Evolutionary conservation across 2,797 vertebrate genomes (phyloP), one percentile per base, ranked within the genome.

Genomic region (Neoniphon sammara): DNA sequence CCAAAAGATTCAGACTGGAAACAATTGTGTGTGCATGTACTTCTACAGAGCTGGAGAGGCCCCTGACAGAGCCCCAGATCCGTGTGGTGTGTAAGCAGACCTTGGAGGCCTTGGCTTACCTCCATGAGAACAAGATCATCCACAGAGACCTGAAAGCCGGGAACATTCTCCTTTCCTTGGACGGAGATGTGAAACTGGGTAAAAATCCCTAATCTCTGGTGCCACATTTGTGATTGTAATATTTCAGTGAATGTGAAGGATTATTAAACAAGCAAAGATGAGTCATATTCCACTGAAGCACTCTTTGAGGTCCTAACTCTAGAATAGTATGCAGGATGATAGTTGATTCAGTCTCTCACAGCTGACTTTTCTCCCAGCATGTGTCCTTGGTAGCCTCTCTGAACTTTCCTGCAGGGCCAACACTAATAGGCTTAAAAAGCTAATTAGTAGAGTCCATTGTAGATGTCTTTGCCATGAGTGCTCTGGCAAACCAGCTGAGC

Each of bases 101-200:
- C 46, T 90, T 99, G 90, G 97, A 99, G 77, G 98, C 98, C 0
- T 80, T 99, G 92, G 78, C 86, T 85, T 99, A 99, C 92, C 94
- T 99, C 78, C 98, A 99, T 71, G 97, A 99, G 89, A 97, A 93
- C 91, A 99, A 98, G 93, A 95, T 99, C 86, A 99, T 99, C 91
- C 98, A 99, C 90, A 95, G 98, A 91, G 98, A 99, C 91, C 91
- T 99, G 81, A 99, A 99, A 91, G 98, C 98, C 68, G 97, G 98
- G 67, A 99, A 99, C 89, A 98, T 99, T 87, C 97, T 99, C 73
- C 96, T 99, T 80, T 96, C 96, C 11, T 89, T 97, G 87, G 96
- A 97, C 44, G 98, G 98, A 84, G 97, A 99, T 80, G 96, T 99
- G 81, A 99, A 99, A 87, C 91, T 99, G 72, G 98, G 98, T 98